Evolutionary conservation across 2,113 vertebrate genomes (phyloP).

Genomic region (Arizona elegans): DNA sequence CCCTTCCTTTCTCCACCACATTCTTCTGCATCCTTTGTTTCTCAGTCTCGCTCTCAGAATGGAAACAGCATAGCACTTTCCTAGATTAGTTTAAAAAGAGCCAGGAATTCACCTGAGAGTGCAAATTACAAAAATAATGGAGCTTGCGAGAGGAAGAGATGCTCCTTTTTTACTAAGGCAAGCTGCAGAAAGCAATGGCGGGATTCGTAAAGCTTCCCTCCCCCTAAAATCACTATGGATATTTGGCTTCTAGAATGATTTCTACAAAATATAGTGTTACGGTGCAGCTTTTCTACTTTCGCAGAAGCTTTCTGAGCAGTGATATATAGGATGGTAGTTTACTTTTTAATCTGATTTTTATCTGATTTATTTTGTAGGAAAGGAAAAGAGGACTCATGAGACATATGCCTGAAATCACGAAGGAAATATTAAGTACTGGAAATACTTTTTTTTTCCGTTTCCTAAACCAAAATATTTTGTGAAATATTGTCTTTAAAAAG

Average conservation of each 20-base stretch:
- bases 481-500: background rate
- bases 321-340: too few relatives aligned
- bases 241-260: background rate
- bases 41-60: background rate
- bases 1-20: background rate
- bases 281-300: background rate
- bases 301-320: too few relatives aligned
- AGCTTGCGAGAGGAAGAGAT: background rate
- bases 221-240: background rate
- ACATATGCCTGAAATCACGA: background rate
- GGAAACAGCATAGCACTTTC: background rate
- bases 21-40: background rate
- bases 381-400: background rate
- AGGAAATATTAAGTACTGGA: background rate
- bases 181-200: background rate
- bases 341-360: background rate
- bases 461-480: background rate
- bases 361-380: background rate
- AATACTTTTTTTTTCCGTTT: background rate
- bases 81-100: background rate
- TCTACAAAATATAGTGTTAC: background rate
- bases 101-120: background rate
- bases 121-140: background rate
- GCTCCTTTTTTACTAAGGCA: background rate
- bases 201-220: background rate